Conservation (phyloP, 2,888 invertebrate species). For the Oxyteleia sp. region DNA sequence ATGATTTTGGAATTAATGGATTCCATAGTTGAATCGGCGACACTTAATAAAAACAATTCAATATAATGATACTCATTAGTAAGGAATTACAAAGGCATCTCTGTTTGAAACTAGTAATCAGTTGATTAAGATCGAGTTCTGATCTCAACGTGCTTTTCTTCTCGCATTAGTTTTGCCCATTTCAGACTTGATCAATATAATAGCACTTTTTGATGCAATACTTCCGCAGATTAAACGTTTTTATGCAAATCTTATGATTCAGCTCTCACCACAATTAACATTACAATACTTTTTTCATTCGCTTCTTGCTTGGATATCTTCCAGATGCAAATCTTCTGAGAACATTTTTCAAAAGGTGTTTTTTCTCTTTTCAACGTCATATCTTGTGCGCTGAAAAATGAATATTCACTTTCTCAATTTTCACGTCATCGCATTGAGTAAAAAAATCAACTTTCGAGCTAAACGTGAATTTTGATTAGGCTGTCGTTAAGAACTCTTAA, state of each 20-base stretch:
- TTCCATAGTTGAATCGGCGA: background rate
- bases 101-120: conserved; percentile 22
- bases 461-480: conserved; percentile 23
- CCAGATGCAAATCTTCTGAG: conserved; percentile 19
- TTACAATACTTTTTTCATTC: conserved; percentile 18
- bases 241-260: conserved; percentile 23
- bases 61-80: conserved; percentile 25
- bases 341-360: background rate
- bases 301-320: background rate
- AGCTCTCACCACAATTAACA: conserved; percentile 11
- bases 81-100: conserved; percentile 42
- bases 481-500: conserved; percentile 8
- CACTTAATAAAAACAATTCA: conserved; percentile 33
- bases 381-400: background rate
- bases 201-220: conserved; percentile 14
- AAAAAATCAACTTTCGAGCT: conserved; percentile 15
- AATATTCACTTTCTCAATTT: conserved; percentile 18
- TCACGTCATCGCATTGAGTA: background rate
- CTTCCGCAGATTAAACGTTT: conserved; percentile 38
- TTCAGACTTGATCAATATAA: conserved; percentile 37
- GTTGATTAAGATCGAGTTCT: conserved; percentile 45
- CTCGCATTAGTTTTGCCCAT: conserved; percentile 24
- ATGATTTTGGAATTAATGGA: conserved; percentile 10
- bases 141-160: conserved; percentile 28
- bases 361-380: too few species aligned